A percentile compares a stretch with the other conserved stretches of the same genome.
These are phyloP conservation scores for Drosophila chauvacae DNA, from an alignment of 1,140 invertebrate genomes.

Conservation along the genomic window DNA sequence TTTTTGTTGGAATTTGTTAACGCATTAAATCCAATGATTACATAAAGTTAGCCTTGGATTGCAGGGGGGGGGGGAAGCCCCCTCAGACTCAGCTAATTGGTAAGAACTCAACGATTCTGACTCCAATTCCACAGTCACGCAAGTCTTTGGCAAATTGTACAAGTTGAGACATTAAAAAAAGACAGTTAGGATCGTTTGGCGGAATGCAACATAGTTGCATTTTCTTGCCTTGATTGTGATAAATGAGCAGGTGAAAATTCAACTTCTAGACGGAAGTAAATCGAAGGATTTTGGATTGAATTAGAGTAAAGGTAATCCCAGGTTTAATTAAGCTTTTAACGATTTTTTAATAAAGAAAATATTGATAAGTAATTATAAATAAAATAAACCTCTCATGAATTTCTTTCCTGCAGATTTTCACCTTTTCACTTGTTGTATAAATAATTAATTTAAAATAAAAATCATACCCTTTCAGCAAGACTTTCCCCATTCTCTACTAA, in stretches of 20 bases:
- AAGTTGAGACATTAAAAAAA: conserved; percentile 64
- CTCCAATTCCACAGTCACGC: conserved; percentile 44
- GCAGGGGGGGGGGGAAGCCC: background rate
- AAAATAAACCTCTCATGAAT: background rate
- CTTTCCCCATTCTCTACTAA: conserved; percentile 1
- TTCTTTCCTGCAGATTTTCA: background rate
- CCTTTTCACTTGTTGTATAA: background rate
- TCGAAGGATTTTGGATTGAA: background rate
- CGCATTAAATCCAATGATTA: conserved; percentile 76
- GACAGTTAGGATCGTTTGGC: conserved; percentile 60
- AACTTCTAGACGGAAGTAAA: background rate
- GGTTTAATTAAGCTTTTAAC: no score
- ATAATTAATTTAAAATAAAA: background rate
- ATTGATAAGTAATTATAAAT: background rate
- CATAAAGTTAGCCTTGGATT: conserved; percentile 46
- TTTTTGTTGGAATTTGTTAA: conserved; percentile 60
- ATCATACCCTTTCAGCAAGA: background rate
- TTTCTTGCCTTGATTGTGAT: conserved; percentile 27
- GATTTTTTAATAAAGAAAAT: no score
- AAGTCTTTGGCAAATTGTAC: conserved; percentile 55
- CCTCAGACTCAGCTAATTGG: conserved; percentile 25
- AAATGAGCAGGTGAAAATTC: conserved; percentile 22
- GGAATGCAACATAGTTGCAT: conserved; percentile 28
- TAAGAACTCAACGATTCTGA: conserved; percentile 36
- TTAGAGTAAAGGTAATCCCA: no score